Conservation (phyloP, 2,888 invertebrate species). For the Meghimatium bilineatum region DNA sequence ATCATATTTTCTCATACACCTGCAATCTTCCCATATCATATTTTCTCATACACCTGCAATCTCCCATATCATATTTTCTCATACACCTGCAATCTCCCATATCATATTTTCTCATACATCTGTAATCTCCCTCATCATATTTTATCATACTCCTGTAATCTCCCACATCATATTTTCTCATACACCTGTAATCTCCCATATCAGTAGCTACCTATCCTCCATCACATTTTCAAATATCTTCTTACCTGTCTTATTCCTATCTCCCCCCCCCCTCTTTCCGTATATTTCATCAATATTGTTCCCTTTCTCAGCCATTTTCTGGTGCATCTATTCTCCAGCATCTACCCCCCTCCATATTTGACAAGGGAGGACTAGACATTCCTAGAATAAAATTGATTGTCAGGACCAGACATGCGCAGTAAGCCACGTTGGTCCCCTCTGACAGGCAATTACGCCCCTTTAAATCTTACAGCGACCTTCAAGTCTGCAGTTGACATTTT, state of each 20-base stretch:
- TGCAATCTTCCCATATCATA: no score
- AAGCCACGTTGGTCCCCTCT: background rate
- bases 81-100: no score
- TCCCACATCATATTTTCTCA: no score
- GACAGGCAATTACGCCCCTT: constrained; percentile 29
- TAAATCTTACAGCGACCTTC: constrained; percentile 12
- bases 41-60: no score
- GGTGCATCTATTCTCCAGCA: background rate
- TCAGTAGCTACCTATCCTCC: background rate
- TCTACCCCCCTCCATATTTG: background rate
- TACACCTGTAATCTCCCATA: background rate
- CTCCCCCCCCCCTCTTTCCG: background rate
- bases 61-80: no score
- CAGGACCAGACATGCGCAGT: constrained; percentile 3
- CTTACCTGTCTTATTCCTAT: background rate
- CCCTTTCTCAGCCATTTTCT: background rate
- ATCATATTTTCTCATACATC: background rate
- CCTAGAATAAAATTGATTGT: constrained; percentile 17
- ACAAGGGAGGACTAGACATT: background rate
- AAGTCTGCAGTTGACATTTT: constrained; percentile 15
- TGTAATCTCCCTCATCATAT: no score
- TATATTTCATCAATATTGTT: background rate
- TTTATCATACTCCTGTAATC: no score
- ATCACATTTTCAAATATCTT: constrained; percentile 14
- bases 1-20: no score